Base-by-base conservation (phyloP, 2,113 vertebrate species). In the Romanogobio albipinnatus region DNA sequence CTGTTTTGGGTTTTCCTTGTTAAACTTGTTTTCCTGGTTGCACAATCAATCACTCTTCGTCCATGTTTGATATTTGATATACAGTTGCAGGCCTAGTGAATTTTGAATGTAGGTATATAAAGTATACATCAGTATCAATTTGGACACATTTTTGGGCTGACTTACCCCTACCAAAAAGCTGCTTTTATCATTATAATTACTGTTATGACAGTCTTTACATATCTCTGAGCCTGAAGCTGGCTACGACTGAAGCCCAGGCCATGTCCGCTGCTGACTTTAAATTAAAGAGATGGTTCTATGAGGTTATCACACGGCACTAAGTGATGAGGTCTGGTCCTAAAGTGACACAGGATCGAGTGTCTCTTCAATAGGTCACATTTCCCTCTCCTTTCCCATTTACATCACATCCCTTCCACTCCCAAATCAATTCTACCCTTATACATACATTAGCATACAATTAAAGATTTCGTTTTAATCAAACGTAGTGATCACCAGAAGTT, bases 301-400 rank as follows among this genome's bases (percentile, higher is more conserved):
- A 85, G 88, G 86, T 89, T 88, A 88, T 90, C 88, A 89, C 87
- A 85, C 84, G 79, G 87, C 88, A 84, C 89, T 94, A 95, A 94
- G 91, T 92, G 93, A 95, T 94, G 94, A 94, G 94, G 91, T 89
- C 85, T 81, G 89, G 87, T 90, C 90, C 90, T 89, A 92, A 93
- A 92, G 92, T 95, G 93, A 93, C 94, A 94, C 88, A 88, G 91
- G 92, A 94, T 94, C 94, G 93, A 94, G 93, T 94, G 90, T 90
- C 89, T 92, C 87, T 89, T 89, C 92, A 89, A 94, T 91, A 94
- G 94, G 94, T 94, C 93, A 94, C 85, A 87, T 90, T 88, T 90
- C 92, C 89, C 93, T 90, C 93, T 95, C 94, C 84, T 87, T 83
- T 86, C 91, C 92, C 89, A 94, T 95, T 91, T 93, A 84, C 90